These are phyloP conservation scores for Pomatorhinus ruficollis DNA, from an alignment of 2,113 vertebrate species.

Conservation along the genomic window DNA sequence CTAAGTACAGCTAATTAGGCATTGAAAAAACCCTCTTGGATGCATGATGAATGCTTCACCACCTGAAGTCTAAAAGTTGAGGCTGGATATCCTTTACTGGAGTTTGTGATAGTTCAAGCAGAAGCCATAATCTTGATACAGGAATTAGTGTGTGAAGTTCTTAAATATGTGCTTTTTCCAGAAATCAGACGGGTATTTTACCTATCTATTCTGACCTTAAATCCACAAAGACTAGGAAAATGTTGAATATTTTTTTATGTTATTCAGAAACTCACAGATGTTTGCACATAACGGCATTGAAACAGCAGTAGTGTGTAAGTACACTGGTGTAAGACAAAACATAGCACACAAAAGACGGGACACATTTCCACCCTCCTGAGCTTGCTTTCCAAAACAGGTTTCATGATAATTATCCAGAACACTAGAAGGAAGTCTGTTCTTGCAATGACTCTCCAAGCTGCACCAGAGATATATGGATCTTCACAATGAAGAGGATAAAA, in stretches of 20 bases:
- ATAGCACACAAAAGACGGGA: neutral
- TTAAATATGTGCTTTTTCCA: neutral
- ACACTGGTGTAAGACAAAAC: neutral
- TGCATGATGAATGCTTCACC: neutral
- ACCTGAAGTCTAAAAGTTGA: neutral
- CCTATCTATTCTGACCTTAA: neutral
- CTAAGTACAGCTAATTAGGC: neutral
- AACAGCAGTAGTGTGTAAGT: neutral
- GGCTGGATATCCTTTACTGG: neutral
- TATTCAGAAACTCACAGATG: neutral
- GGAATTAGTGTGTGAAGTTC: neutral
- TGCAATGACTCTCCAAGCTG: neutral
- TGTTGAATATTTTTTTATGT: neutral
- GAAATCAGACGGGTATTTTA: neutral
- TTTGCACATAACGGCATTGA: neutral
- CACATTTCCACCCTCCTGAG: neutral
- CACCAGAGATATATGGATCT: neutral
- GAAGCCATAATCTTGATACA: neutral
- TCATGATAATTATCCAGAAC: neutral
- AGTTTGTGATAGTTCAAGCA: neutral
- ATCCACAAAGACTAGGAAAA: neutral
- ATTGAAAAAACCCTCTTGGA: neutral
- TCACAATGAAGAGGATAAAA: neutral
- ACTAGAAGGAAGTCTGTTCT: neutral
- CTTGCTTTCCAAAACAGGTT: neutral